phyloP scores from a whole-genome alignment of 2,113 vertebrate species.

The Parus major region DNA sequence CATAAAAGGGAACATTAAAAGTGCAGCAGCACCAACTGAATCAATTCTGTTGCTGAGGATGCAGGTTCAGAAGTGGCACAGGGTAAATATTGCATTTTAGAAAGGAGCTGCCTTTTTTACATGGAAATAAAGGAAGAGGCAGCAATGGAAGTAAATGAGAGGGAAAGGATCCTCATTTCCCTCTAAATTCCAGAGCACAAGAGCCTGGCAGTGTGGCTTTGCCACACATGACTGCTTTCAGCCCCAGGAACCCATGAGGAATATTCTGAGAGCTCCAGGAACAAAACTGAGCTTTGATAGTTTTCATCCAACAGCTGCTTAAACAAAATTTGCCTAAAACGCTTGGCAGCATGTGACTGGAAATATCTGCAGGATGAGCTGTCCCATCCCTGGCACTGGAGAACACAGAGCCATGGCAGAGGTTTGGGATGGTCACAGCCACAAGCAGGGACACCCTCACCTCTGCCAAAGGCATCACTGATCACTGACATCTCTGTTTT shows the following conservation, averaged over 20 bases:
- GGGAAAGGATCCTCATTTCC: conserved; percentile 44
- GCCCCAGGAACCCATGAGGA: conserved; percentile 73
- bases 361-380: background rate
- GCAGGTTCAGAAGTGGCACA: background rate
- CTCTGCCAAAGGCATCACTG: background rate
- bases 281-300: conserved; percentile 79
- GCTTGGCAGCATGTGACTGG: conserved; percentile 71
- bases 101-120: background rate
- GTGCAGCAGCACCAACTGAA: conserved; percentile 52
- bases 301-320: conserved; percentile 68
- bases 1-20: conserved; percentile 66
- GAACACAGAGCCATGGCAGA: background rate
- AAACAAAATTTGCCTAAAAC: conserved; percentile 55
- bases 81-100: conserved; percentile 12
- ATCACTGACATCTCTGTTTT: accelerated
- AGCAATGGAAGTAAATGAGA: conserved; percentile 31
- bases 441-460: background rate
- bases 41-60: conserved; percentile 16
- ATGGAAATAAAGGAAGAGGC: background rate
- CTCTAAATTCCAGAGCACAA: conserved; percentile 2
- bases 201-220: conserved; percentile 65
- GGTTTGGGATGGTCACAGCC: background rate
- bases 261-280: conserved; percentile 71
- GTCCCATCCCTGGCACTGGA: background rate
- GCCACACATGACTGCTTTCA: conserved; percentile 73